Percentiles rank a stretch among this genome's conserved stretches.
phyloP scores from a whole-genome alignment of 2,113 vertebrate species.

The Piprites chloris region DNA sequence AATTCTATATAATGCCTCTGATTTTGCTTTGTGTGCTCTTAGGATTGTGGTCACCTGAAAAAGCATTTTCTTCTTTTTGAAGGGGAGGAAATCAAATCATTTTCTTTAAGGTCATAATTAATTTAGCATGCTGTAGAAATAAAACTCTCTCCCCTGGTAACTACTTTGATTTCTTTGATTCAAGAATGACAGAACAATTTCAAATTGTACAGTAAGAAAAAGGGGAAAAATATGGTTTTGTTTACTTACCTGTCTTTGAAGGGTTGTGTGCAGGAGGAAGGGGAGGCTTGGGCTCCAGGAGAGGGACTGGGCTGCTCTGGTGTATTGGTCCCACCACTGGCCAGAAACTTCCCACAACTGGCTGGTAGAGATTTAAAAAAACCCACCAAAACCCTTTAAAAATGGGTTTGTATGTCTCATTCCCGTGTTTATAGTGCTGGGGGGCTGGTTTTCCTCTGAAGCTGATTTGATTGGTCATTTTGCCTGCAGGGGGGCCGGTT shows the following conservation, averaged over 20 bases:
- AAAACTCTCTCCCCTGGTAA: not conserved
- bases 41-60: not conserved
- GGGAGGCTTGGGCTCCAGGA: not conserved
- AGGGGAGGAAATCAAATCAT: not conserved
- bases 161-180: not conserved
- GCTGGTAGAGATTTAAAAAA: conserved; percentile 36
- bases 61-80: not conserved
- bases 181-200: not conserved
- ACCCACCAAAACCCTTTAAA: not conserved
- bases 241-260: conserved; percentile 71
- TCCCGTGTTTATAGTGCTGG: conserved; percentile 77
- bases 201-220: not conserved
- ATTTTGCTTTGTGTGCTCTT: not conserved
- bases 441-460: conserved; percentile 74
- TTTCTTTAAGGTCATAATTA: not conserved
- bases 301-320: not conserved
- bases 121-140: not conserved
- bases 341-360: conserved; percentile 35
- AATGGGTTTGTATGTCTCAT: conserved; percentile 74
- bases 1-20: not conserved
- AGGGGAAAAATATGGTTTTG: not conserved
- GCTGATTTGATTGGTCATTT: conserved; percentile 93
- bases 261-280: conserved; percentile 3
- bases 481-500: conserved; percentile 92
- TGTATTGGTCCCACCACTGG: conserved; percentile 22